Base-by-base conservation (phyloP, 2,888 invertebrate genomes). In the Xestia c-nigrum region DNA sequence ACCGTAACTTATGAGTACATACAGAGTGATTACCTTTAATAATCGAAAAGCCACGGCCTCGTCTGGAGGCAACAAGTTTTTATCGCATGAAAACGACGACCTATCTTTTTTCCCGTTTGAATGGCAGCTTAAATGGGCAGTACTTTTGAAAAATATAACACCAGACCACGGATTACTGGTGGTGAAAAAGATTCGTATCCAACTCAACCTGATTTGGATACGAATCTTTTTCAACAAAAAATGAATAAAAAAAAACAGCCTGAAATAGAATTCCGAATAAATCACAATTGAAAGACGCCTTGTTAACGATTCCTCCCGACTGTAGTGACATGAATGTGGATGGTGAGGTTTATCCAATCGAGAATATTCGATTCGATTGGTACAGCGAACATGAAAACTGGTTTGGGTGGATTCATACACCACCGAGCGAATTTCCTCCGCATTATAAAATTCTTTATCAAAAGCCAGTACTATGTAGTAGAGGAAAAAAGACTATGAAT, bases 271-370 rank as follows among this genome's bases (percentile, higher is more conserved):
- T 72, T 72, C 40, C 7, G 21, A 74, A 78, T 75, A 80, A 61
- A 61, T 68, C 61, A 61, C 78, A 81, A 72, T 80, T 79, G 71
- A 78, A 69, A 64, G 81, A 78, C 64, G 67, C 50, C 63, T 59
- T 46, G 64, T 83, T 75, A 70, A 75, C 74, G 74, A 76, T 83
- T 67, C 74, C 46, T 76, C 68, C 59, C 69, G 57, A 74, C 47
- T 61, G 40, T 68, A 66, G 47, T 75, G 74, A 84, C 70, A 75
- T 73, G 70, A 80, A 80, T 74, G 69, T 66, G 64, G 46, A 74
- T 76, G 71, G 46, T 73, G 71, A 80, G 78, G 85, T 88, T 83
- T 83, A 88, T 87, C 79, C 71, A 83, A 86, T 90, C 85, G 82
- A 88, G 78, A 86, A 87, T 83, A 84, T 84, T 89, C 85, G 78